These are phyloP conservation scores for Tenthredo notha DNA, from an alignment of 2,888 invertebrate genomes.

Conservation along the genomic window DNA sequence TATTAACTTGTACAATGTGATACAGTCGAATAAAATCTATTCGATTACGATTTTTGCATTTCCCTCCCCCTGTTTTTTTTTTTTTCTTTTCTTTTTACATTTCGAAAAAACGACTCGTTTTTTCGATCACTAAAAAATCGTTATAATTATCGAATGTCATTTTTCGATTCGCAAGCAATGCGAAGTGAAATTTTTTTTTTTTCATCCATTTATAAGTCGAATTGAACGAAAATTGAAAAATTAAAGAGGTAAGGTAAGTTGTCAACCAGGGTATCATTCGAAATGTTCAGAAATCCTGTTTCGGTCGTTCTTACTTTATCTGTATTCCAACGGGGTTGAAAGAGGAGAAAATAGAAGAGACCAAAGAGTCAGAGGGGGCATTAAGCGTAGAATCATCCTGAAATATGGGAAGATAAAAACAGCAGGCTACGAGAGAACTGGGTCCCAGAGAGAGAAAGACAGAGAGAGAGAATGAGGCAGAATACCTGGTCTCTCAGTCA, in stretches of 20 bases:
- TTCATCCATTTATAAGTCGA: no score
- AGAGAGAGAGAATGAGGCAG: constrained; percentile 6
- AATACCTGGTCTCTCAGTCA: constrained; percentile 63
- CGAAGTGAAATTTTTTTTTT: no score
- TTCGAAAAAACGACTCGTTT: background rate
- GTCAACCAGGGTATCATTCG: constrained; percentile 58
- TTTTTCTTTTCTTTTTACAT: background rate
- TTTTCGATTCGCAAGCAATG: no score
- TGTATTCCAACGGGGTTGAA: constrained; percentile 20
- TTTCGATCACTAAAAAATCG: no score
- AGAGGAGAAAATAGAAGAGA: background rate
- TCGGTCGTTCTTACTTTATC: background rate
- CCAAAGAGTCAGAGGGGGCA: constrained; percentile 16
- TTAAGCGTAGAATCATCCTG: constrained; percentile 72
- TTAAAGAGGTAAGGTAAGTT: constrained; percentile 34
- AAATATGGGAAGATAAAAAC: constrained; percentile 77
- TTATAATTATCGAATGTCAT: no score
- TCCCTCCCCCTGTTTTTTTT: background rate
- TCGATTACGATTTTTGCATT: background rate
- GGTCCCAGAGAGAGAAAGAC: background rate
- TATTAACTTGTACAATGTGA: background rate
- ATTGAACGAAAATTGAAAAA: background rate
- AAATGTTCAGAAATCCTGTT: constrained; percentile 7
- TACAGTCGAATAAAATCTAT: background rate
- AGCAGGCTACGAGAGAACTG: constrained; percentile 72